phyloP scores from a whole-genome alignment of 2,113 vertebrate genomes.

The Hystrix cristata region DNA sequence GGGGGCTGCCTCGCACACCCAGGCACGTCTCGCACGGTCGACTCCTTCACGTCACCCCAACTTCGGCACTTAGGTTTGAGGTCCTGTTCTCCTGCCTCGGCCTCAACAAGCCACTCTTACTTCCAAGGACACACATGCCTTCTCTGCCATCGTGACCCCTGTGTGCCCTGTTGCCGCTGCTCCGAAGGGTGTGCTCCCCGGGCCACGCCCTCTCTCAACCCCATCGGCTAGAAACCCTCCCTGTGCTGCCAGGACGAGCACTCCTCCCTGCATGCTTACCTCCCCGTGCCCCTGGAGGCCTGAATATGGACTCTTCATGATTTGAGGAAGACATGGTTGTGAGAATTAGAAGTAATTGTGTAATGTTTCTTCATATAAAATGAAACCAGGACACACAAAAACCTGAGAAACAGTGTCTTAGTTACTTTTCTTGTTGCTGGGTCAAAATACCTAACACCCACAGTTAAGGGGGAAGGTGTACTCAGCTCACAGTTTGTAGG shows the following conservation, averaged over 20 bases:
- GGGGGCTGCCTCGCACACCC: no score
- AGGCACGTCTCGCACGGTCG: neutral
- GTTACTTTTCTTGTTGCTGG: no score
- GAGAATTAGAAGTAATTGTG: neutral
- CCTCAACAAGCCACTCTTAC: neutral
- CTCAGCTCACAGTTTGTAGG: no score
- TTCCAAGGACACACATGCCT: neutral
- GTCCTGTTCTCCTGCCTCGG: neutral
- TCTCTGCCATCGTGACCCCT: neutral
- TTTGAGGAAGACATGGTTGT: neutral
- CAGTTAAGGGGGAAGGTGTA: no score
- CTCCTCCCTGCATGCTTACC: neutral
- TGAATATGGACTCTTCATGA: neutral
- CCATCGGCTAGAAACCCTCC: neutral
- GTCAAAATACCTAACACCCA: no score
- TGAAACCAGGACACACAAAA: neutral
- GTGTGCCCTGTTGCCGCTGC: neutral
- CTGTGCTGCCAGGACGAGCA: neutral
- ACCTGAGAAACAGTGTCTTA: no score
- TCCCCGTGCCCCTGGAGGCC: neutral
- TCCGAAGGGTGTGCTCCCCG: neutral
- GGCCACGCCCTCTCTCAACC: no score
- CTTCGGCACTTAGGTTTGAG: neutral
- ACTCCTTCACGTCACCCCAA: neutral
- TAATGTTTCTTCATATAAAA: neutral